Evolutionary conservation across 2,113 vertebrate species (phyloP).

Genomic region (Rynchops niger): DNA sequence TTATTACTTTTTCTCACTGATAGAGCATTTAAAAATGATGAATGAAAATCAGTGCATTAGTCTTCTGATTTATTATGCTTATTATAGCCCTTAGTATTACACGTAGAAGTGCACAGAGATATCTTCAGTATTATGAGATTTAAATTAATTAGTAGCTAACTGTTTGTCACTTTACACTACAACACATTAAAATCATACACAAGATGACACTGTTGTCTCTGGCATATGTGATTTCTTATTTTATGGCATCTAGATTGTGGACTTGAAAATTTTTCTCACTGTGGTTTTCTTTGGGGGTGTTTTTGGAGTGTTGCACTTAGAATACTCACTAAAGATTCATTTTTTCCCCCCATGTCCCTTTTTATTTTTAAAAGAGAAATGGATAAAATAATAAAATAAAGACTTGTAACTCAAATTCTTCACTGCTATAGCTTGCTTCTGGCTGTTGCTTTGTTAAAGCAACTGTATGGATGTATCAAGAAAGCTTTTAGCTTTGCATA

Average conservation of each 20-base stretch:
- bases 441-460: not conserved
- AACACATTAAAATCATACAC: not conserved
- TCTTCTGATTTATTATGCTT: not conserved
- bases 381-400: not conserved
- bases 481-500: not conserved
- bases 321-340: not conserved
- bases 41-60: not conserved
- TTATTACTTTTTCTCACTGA: not conserved
- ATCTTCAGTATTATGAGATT: conserved; percentile 25
- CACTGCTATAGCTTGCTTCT: not conserved
- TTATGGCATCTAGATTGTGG: not conserved
- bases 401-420: not conserved
- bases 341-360: not conserved
- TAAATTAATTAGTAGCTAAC: conserved; percentile 40
- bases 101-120: not conserved
- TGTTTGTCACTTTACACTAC: not conserved
- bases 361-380: not conserved
- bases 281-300: not conserved
- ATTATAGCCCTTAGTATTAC: not conserved
- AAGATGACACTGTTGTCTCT: not conserved
- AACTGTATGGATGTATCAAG: not conserved
- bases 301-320: not conserved
- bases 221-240: not conserved
- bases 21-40: not conserved
- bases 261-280: not conserved